Percentiles rank a stretch among this genome's conserved stretches.
Evolutionary conservation across 2,113 vertebrate species (phyloP).

Genomic region (Melanostigma gelatinosum): DNA sequence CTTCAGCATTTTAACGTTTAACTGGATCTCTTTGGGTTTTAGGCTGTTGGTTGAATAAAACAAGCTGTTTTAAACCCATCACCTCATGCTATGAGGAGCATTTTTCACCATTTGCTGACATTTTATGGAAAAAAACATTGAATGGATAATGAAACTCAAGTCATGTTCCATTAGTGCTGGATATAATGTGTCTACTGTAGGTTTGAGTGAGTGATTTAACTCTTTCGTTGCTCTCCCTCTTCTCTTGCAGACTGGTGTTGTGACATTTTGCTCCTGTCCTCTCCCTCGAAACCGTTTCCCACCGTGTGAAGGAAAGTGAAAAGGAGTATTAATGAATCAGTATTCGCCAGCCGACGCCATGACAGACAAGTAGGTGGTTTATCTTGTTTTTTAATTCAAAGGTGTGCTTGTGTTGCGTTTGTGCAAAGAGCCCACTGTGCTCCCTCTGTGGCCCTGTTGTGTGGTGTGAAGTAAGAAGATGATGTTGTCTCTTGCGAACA

Average conservation of each 20-base stretch:
- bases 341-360: constrained; percentile 80
- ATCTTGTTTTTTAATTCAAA: constrained; percentile 1
- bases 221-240: background rate
- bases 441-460: constrained; percentile 33
- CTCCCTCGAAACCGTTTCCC: constrained; percentile 45
- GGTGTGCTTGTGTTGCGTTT: constrained; percentile 2
- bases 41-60: background rate
- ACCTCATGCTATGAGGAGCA: background rate
- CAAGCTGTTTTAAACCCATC: background rate
- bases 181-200: background rate
- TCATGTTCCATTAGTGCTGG: no score
- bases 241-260: constrained; percentile 58
- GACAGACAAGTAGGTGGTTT: constrained; percentile 84
- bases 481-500: constrained; percentile 48
- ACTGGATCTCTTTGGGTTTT: background rate
- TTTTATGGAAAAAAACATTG: background rate
- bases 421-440: constrained; percentile 32
- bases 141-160: background rate
- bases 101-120: background rate
- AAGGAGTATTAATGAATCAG: constrained; percentile 81
- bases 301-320: constrained; percentile 52
- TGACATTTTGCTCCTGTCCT: constrained; percentile 4
- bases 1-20: background rate
- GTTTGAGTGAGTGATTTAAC: constrained; percentile 1
- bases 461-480: constrained; percentile 53